Conservation (phyloP, 2,888 invertebrate genomes). For the Erpobdella octoculata region DNA sequence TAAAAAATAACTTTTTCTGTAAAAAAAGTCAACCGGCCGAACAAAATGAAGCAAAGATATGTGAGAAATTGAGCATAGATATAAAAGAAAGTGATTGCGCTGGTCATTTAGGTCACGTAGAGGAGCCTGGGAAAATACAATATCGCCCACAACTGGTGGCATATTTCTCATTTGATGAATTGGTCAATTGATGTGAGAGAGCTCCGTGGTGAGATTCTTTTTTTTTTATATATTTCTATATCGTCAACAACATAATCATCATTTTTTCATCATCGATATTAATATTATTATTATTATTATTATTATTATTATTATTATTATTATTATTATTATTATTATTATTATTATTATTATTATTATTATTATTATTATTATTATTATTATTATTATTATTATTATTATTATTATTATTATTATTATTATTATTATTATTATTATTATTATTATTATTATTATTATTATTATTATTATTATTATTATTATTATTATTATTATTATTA, state of each 20-base stretch:
- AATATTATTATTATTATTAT: constrained; percentile 1
- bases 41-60: too few relatives aligned
- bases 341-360: constrained; percentile 6
- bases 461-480: too few relatives aligned
- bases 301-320: constrained; percentile 4
- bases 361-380: not conserved
- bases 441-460: too few relatives aligned
- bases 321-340: constrained; percentile 4
- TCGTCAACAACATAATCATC: not conserved
- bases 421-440: not conserved
- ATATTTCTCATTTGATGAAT: not conserved
- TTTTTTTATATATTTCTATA: too few relatives aligned
- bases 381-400: not conserved
- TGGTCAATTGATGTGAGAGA: not conserved
- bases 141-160: not conserved
- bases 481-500: too few relatives aligned
- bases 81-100: not conserved
- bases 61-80: too few relatives aligned
- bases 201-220: too few relatives aligned
- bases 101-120: constrained; percentile 16
- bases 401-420: not conserved
- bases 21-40: too few relatives aligned
- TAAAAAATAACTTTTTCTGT: too few relatives aligned
- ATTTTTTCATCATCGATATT: not conserved
- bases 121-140: constrained; percentile 14